Conservation (phyloP, 2,888 invertebrate species). For the Dendrolimus pini region DNA sequence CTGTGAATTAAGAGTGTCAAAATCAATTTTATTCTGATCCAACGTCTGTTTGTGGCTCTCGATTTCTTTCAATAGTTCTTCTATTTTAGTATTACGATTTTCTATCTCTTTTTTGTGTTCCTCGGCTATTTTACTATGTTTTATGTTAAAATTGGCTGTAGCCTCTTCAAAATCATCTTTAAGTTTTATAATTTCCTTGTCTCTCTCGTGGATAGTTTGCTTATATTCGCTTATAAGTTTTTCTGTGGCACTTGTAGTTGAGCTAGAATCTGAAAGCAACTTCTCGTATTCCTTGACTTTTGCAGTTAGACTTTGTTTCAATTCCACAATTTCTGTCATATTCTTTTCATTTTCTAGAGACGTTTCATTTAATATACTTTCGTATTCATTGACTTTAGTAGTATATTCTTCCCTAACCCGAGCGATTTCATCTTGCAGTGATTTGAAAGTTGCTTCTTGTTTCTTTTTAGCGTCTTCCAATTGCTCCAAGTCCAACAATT, state of each 20-base stretch:
- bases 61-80: constrained; percentile 65
- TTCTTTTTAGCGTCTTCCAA: constrained; percentile 58
- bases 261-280: constrained; percentile 52
- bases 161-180: constrained; percentile 66
- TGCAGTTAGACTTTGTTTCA: constrained; percentile 50
- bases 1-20: constrained; percentile 63
- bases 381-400: constrained; percentile 65
- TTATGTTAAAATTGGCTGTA: constrained; percentile 66
- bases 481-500: constrained; percentile 72
- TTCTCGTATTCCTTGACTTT: constrained; percentile 60
- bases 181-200: constrained; percentile 71
- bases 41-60: constrained; percentile 60
- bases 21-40: constrained; percentile 64
- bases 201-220: constrained; percentile 70
- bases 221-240: constrained; percentile 64
- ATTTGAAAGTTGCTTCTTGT: constrained; percentile 47
- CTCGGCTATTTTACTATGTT: constrained; percentile 67
- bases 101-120: constrained; percentile 71
- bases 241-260: constrained; percentile 50
- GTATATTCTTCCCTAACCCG: constrained; percentile 53
- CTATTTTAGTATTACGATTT: constrained; percentile 67
- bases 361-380: constrained; percentile 55
- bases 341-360: constrained; percentile 60
- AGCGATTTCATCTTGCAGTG: constrained; percentile 54
- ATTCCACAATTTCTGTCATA: constrained; percentile 54